Conservation (phyloP, 2,113 vertebrate species). For the Platichthys flesus region DNA sequence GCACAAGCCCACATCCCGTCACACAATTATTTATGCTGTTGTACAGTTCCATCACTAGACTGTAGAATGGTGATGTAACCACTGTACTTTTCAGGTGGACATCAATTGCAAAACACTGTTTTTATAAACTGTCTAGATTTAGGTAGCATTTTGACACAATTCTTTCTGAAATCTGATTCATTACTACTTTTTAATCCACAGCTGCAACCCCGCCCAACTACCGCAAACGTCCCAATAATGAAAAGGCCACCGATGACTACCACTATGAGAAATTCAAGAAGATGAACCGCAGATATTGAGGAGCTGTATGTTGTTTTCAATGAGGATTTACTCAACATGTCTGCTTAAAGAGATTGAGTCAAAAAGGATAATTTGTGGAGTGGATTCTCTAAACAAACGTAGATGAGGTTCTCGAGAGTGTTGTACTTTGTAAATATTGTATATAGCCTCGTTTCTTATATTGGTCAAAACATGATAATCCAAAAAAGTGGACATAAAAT, state of each 20-base stretch:
- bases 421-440: slow-evolving; percentile 42
- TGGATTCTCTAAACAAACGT: background rate
- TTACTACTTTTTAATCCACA: slow-evolving; percentile 7
- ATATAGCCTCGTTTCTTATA: background rate
- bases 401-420: background rate
- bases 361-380: background rate
- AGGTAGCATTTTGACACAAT: background rate
- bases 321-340: no score
- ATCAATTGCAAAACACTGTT: background rate
- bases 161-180: background rate
- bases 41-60: no score
- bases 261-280: slow-evolving; percentile 99
- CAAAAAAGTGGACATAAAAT: background rate
- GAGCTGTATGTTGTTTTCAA: background rate
- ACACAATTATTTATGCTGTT: background rate
- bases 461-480: background rate
- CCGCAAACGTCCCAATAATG: slow-evolving; percentile 94
- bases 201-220: slow-evolving; percentile 87
- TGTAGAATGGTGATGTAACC: background rate
- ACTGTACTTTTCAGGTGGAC: background rate
- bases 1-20: background rate
- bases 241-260: slow-evolving; percentile 98
- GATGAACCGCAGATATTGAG: slow-evolving; percentile 95
- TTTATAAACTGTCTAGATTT: background rate
- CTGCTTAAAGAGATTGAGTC: background rate